Percentiles rank a stretch among this genome's conserved stretches.
phyloP scores from a whole-genome alignment of 2,888 invertebrate genomes.

The Pristionchus japonicus region DNA sequence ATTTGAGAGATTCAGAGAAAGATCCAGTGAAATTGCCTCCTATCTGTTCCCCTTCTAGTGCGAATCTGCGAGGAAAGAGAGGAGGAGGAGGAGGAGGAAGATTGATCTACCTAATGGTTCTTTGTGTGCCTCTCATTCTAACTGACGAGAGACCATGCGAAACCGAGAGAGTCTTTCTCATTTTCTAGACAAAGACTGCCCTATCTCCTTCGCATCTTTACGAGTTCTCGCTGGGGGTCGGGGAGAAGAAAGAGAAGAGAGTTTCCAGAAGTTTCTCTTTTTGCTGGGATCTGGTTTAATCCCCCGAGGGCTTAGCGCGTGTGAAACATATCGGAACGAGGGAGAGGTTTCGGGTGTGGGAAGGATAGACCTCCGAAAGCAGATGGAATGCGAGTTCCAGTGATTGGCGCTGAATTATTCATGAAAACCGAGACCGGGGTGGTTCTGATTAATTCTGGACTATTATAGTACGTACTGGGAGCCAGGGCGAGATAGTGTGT shows the following conservation, averaged over 20 bases:
- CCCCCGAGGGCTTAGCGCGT: not conserved
- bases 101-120: constrained; percentile 9
- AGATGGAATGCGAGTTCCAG: not conserved
- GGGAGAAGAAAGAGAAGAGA: not conserved
- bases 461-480: not conserved
- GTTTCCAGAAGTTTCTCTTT: constrained; percentile 17
- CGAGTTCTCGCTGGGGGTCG: constrained; percentile 9
- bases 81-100: not conserved
- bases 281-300: not conserved
- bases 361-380: not conserved
- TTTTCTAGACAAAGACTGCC: not conserved
- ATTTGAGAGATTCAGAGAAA: not conserved
- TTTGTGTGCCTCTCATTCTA: not conserved
- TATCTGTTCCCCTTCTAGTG: not conserved
- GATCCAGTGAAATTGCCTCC: not conserved
- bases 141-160: not conserved
- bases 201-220: constrained; percentile 13
- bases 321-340: not conserved
- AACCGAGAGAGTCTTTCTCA: not conserved
- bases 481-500: not conserved
- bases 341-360: not conserved
- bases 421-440: not conserved
- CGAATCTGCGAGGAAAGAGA: not conserved
- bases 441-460: not conserved
- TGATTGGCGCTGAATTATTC: not conserved